Evolutionary conservation across 2,888 invertebrate genomes (phyloP).

Genomic region (Crematogaster levior): DNA sequence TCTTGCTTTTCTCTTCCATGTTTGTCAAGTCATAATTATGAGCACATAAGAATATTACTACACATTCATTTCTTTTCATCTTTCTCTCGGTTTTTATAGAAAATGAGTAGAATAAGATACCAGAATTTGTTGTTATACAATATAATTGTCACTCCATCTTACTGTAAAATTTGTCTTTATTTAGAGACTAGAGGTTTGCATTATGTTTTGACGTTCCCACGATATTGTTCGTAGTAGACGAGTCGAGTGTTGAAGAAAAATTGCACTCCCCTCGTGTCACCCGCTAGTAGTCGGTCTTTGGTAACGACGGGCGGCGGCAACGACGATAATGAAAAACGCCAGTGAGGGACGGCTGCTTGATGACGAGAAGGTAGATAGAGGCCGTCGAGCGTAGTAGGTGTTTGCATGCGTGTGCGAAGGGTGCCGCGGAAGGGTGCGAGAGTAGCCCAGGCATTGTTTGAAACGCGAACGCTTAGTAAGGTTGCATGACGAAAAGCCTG

Average conservation of each 20-base stretch:
- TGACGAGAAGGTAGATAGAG: constrained; percentile 68
- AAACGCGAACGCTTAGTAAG: constrained; percentile 81
- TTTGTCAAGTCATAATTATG: constrained; percentile 26
- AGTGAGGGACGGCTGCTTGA: constrained; percentile 67
- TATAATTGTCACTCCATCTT: constrained; percentile 22
- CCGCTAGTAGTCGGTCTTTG: constrained; percentile 41
- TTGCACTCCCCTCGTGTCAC: constrained; percentile 52
- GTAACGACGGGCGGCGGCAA: constrained; percentile 50
- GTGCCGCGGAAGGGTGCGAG: constrained; percentile 68
- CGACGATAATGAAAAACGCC: constrained; percentile 75
- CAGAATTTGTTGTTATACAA: constrained; percentile 7
- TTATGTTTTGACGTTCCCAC: constrained; percentile 24
- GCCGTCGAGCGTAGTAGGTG: constrained; percentile 51
- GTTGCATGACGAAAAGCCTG: constrained; percentile 64
- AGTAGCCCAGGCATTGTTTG: constrained; percentile 79
- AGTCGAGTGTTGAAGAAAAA: constrained; percentile 58
- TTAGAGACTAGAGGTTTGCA: not conserved
- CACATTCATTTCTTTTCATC: not conserved
- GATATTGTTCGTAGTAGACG: constrained; percentile 31
- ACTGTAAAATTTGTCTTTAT: not conserved
- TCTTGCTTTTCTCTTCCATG: not conserved
- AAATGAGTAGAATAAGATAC: not conserved
- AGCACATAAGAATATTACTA: not conserved
- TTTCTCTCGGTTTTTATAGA: not conserved
- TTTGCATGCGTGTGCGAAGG: constrained; percentile 64